A percentile compares a stretch with the other conserved stretches of the same genome.
These are phyloP conservation scores for Petrolisthes manimaculis DNA, from an alignment of 2,888 invertebrate species.

Conservation along the genomic window DNA sequence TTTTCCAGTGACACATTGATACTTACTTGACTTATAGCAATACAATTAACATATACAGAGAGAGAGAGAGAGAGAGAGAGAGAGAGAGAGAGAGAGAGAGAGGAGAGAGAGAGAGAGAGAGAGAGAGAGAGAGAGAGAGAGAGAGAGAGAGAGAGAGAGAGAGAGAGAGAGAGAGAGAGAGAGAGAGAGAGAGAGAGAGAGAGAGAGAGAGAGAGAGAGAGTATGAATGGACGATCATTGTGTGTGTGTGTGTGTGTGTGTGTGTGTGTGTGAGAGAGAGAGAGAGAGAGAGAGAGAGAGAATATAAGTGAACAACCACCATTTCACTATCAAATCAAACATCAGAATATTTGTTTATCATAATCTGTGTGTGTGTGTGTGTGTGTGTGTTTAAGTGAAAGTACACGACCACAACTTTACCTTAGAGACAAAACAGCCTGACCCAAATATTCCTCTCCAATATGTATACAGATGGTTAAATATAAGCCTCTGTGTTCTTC, in stretches of 20 bases:
- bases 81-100: conserved; percentile 22
- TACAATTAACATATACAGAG: neutral
- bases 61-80: conserved; percentile 22
- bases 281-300: neutral
- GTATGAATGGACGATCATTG: neutral
- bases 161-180: neutral
- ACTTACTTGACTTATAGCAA: too few species aligned
- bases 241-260: neutral
- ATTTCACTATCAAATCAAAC: too few species aligned
- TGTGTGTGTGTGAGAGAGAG: neutral
- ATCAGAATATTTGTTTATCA: neutral
- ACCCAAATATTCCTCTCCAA: too few species aligned
- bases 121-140: conserved; percentile 22
- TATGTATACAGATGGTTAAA: too few species aligned
- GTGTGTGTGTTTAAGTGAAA: neutral
- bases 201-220: neutral
- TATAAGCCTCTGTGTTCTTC: too few species aligned
- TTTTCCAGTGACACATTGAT: too few species aligned
- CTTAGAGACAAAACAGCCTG: too few species aligned
- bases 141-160: conserved; percentile 13
- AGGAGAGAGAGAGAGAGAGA: conserved; percentile 22
- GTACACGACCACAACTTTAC: neutral
- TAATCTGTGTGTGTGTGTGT: neutral
- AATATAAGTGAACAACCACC: neutral
- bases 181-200: neutral